Conservation (phyloP, 2,888 invertebrate genomes). For the Drosophila leonis region DNA sequence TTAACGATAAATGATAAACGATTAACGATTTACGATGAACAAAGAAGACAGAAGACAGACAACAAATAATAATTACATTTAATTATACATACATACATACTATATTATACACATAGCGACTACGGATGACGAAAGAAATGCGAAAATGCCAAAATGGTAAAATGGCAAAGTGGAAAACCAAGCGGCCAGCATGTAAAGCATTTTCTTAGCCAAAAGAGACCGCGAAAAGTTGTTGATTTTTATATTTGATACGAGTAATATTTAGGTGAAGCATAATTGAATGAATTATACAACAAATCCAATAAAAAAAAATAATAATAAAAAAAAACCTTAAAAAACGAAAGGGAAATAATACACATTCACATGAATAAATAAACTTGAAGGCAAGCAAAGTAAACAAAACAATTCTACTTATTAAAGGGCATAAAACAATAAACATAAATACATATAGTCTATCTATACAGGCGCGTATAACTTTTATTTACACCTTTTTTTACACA, state of each 20-base stretch:
- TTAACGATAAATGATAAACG: conserved; percentile 58
- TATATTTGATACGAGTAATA: conserved; percentile 86
- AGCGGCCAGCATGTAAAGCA: conserved; percentile 61
- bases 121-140: conserved; percentile 60
- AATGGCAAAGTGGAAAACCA: conserved; percentile 20
- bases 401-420: conserved; percentile 57
- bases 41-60: conserved; percentile 55
- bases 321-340: conserved; percentile 13
- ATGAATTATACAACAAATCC: conserved; percentile 79
- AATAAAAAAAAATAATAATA: conserved; percentile 26
- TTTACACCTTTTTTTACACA: conserved; percentile 76
- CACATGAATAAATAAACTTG: conserved; percentile 55
- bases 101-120: conserved; percentile 76
- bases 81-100: conserved; percentile 69
- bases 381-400: conserved; percentile 48
- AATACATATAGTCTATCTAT: conserved; percentile 56
- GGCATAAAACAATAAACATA: conserved; percentile 78
- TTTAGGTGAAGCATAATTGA: conserved; percentile 82
- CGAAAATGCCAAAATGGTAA: conserved; percentile 11
- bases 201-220: conserved; percentile 76
- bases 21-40: conserved; percentile 39
- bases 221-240: conserved; percentile 85
- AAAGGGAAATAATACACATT: conserved; percentile 40
- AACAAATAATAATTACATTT: conserved; percentile 79
- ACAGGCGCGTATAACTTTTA: conserved; percentile 66